These are phyloP conservation scores for Eudyptes chrysolophus DNA, from an alignment of 2,113 vertebrate genomes.

Conservation along the genomic window DNA sequence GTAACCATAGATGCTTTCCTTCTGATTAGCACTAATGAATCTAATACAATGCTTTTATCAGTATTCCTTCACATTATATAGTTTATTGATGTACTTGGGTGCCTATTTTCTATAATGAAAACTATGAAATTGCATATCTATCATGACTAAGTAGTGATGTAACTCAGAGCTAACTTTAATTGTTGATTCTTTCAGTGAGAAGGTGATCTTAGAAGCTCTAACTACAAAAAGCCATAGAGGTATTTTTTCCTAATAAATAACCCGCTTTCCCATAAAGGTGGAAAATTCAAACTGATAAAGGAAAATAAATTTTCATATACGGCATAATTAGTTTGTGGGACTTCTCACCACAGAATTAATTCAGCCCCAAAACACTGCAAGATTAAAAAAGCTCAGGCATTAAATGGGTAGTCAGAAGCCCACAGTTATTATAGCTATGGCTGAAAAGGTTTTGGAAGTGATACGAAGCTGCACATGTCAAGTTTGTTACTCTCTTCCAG, in stretches of 20 bases:
- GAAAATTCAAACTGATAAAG: constrained; percentile 6
- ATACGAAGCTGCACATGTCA: neutral
- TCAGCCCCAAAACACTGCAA: neutral
- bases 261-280: neutral
- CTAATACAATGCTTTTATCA: constrained; percentile 52
- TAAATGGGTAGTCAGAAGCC: neutral
- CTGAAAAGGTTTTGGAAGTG: neutral
- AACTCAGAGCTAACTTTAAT: constrained; percentile 47
- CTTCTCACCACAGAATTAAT: neutral
- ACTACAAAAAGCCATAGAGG: neutral
- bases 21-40: constrained; percentile 65
- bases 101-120: constrained; percentile 62
- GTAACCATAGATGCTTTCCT: constrained; percentile 14
- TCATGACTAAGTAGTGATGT: constrained; percentile 49
- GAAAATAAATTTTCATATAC: neutral
- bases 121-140: constrained; percentile 57
- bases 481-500: neutral
- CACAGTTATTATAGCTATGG: neutral
- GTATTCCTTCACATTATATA: constrained; percentile 23
- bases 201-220: neutral
- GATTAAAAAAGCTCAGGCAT: neutral
- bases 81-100: constrained; percentile 61
- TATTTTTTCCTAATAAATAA: neutral
- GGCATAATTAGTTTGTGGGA: neutral
- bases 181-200: constrained; percentile 6